phyloP scores from a whole-genome alignment of 2,113 vertebrate genomes.

The Hippopotamus amphibius region DNA sequence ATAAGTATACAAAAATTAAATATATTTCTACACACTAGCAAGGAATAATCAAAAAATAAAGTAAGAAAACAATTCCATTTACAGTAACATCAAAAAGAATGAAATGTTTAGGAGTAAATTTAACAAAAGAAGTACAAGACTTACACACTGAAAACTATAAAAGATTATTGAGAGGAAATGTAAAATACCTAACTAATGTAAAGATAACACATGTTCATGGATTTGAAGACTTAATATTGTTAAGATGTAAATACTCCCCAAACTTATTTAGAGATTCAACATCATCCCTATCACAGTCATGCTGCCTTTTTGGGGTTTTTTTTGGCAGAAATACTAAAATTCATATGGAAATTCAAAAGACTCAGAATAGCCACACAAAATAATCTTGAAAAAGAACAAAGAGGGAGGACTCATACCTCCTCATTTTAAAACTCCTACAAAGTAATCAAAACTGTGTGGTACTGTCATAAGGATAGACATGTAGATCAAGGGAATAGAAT shows the following conservation, averaged over 20 bases:
- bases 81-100: background rate
- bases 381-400: slow-evolving; percentile 32
- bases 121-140: background rate
- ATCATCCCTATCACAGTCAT: background rate
- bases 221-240: slow-evolving; percentile 1
- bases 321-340: background rate
- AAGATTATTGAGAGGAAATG: slow-evolving; percentile 45
- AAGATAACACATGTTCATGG: background rate
- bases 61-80: slow-evolving; percentile 14
- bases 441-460: background rate
- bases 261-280: background rate
- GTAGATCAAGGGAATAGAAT: background rate
- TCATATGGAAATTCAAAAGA: background rate
- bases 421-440: slow-evolving; percentile 33
- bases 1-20: slow-evolving; percentile 38
- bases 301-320: background rate
- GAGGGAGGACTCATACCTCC: background rate
- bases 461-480: background rate
- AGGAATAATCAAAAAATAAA: background rate
- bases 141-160: background rate
- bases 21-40: slow-evolving; percentile 14
- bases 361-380: slow-evolving; percentile 20
- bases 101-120: slow-evolving; percentile 25
- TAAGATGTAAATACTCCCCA: background rate
- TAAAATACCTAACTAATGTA: slow-evolving; percentile 32